These are phyloP conservation scores for Pseudomyrmex gracilis DNA, from an alignment of 1,140 invertebrate genomes.

Conservation along the genomic window DNA sequence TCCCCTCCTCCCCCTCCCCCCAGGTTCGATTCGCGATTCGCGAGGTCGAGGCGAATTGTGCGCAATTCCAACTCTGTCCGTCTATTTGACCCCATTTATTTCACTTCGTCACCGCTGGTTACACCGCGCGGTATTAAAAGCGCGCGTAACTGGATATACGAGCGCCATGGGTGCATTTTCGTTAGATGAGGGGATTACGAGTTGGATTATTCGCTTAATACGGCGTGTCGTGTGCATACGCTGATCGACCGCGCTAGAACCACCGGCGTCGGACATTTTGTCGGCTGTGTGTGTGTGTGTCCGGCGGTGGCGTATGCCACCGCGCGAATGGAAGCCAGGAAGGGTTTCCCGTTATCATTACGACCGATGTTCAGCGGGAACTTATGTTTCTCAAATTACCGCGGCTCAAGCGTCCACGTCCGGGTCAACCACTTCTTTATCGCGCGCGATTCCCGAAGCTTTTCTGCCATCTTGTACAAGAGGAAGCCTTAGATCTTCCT, in stretches of 20 bases:
- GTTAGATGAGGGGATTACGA: constrained; percentile 31
- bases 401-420: not conserved
- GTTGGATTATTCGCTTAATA: constrained; percentile 43
- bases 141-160: constrained; percentile 32
- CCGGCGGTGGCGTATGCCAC: not conserved
- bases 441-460: constrained; percentile 4
- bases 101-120: not conserved
- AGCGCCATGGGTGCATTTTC: not conserved
- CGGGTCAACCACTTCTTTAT: constrained; percentile 45
- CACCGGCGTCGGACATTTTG: constrained; percentile 33
- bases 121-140: constrained; percentile 21
- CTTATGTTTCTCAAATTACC: constrained; percentile 56
- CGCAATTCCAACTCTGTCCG: not conserved
- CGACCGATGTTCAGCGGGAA: constrained; percentile 20
- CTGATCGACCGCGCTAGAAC: constrained; percentile 15
- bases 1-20: no score
- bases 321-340: constrained; percentile 18
- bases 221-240: constrained; percentile 1
- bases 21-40: constrained; percentile 2
- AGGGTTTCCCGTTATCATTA: constrained; percentile 58
- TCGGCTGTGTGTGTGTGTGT: constrained; percentile 20
- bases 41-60: not conserved
- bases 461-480: not conserved
- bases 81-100: constrained; percentile 11
- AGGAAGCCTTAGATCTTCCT: constrained; percentile 5